A percentile compares a stretch with the other conserved stretches of the same genome.
Conservation (phyloP, 2,888 invertebrate genomes). For the Maniola hyperantus region DNA sequence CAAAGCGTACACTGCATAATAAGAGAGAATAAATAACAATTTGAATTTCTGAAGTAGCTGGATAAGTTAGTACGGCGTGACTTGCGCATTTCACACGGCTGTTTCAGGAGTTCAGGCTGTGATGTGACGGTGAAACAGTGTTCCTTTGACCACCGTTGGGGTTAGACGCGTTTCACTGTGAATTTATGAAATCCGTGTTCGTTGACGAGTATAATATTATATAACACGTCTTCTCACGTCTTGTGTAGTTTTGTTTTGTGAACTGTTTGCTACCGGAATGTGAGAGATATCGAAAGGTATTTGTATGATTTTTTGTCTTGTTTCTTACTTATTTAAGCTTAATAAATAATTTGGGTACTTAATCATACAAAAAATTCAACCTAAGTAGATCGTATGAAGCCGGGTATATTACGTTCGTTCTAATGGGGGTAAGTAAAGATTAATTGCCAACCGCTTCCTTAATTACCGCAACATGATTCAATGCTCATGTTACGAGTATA, state of each 20-base stretch:
- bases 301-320: neutral
- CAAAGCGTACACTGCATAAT: slow-evolving; percentile 60
- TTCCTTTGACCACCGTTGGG: slow-evolving; percentile 49
- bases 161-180: slow-evolving; percentile 50
- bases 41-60: slow-evolving; percentile 42
- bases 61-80: slow-evolving; percentile 62
- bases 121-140: slow-evolving; percentile 68
- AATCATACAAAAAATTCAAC: neutral
- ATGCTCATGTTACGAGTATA: neutral
- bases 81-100: slow-evolving; percentile 78
- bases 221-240: slow-evolving; percentile 65
- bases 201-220: slow-evolving; percentile 66
- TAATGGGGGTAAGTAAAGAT: slow-evolving; percentile 7
- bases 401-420: neutral
- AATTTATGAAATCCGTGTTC: slow-evolving; percentile 56
- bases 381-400: neutral
- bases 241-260: slow-evolving; percentile 73
- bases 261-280: slow-evolving; percentile 39
- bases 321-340: neutral
- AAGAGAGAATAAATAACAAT: slow-evolving; percentile 44
- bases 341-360: neutral
- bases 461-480: neutral
- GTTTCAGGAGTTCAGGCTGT: slow-evolving; percentile 54
- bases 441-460: neutral
- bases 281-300: slow-evolving; percentile 36